Evolutionary conservation across 2,797 vertebrate species (phyloP).

Genomic region (Leuciscus waleckii): DNA sequence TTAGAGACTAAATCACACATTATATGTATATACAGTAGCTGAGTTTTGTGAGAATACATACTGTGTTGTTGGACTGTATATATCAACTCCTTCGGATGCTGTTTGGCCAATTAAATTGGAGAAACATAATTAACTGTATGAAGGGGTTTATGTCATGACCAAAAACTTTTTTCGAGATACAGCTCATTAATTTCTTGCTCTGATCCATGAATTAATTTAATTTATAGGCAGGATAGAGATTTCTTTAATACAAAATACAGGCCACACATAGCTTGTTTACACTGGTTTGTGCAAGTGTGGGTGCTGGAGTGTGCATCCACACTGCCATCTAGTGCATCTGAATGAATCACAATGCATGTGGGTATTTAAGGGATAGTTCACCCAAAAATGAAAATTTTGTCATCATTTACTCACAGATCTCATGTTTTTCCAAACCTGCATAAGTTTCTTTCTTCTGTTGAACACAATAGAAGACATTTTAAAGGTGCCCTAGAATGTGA

Average conservation of each 20-base stretch:
- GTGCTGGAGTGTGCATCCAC: constrained; percentile 68
- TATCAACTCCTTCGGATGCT: background rate
- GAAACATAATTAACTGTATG: background rate
- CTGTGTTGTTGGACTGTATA: background rate
- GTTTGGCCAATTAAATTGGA: background rate
- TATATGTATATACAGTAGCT: background rate
- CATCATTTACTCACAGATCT: too few relatives aligned
- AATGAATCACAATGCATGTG: background rate
- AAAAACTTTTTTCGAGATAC: background rate
- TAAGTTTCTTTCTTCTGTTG: too few relatives aligned
- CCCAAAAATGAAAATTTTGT: too few relatives aligned
- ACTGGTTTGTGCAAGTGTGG: background rate
- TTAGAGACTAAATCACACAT: background rate
- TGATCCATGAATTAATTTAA: background rate
- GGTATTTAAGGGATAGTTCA: background rate
- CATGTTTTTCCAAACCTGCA: too few relatives aligned
- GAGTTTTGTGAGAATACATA: background rate
- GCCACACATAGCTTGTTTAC: background rate
- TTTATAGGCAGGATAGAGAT: background rate
- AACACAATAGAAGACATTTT: too few relatives aligned
- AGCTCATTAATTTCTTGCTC: background rate
- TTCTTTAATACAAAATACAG: background rate
- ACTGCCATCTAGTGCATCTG: constrained; percentile 83
- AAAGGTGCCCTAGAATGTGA: too few relatives aligned
- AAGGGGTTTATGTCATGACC: background rate